A percentile compares a stretch with the other conserved stretches of the same genome.
Evolutionary conservation across 2,888 invertebrate genomes (phyloP).

Genomic region (Bimastos eiseni): DNA sequence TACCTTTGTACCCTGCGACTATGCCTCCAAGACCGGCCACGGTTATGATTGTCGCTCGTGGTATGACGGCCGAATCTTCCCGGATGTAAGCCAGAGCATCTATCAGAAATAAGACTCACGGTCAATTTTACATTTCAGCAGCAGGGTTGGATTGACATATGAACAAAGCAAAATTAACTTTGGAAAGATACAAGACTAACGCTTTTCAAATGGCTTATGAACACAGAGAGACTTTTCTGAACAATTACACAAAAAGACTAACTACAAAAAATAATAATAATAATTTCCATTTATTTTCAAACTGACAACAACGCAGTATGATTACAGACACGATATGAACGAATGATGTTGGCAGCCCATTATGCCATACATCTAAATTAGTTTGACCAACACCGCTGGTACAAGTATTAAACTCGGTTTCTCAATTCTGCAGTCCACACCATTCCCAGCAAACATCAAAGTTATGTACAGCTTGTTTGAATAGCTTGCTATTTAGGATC

Average conservation of each 20-base stretch:
- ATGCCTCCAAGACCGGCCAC: slow-evolving; percentile 54
- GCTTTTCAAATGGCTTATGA: not conserved
- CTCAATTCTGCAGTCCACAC: no score
- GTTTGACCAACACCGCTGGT: no score
- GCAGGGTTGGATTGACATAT: not conserved
- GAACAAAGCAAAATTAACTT: not conserved
- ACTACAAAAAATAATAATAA: no score
- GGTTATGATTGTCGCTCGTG: slow-evolving; percentile 52
- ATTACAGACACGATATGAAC: no score
- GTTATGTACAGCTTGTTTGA: not conserved
- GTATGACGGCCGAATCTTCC: slow-evolving; percentile 51
- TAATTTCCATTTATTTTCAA: no score
- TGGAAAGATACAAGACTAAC: not conserved
- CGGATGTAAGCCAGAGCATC: slow-evolving; percentile 38
- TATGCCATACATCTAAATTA: no score
- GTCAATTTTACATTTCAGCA: not conserved
- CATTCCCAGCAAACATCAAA: not conserved
- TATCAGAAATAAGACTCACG: not conserved
- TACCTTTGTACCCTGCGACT: slow-evolving; percentile 53
- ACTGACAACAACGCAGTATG: no score
- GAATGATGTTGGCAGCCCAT: no score
- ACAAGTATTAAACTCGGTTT: no score
- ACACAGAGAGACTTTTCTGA: not conserved
- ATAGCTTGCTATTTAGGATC: not conserved
- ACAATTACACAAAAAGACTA: no score